Percentiles rank a stretch among this genome's conserved stretches.
phyloP scores from a whole-genome alignment of 2,888 invertebrate genomes.

The Andrena hattorfiana region DNA sequence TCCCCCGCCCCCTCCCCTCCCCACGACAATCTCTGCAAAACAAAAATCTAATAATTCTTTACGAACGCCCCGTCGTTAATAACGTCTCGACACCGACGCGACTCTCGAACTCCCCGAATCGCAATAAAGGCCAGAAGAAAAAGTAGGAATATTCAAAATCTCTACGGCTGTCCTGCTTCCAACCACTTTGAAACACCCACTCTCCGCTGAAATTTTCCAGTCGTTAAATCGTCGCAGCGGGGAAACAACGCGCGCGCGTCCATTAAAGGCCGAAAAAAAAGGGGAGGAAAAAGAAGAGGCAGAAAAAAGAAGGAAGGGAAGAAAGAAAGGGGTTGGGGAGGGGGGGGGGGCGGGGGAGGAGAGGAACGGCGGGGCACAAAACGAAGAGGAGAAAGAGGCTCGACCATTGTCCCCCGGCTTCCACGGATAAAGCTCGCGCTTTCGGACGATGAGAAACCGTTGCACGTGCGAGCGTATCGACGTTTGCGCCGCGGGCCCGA shows the following conservation, averaged over 20 bases:
- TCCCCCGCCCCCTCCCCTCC: neutral
- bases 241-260: slow-evolving; percentile 40
- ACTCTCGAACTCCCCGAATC: neutral
- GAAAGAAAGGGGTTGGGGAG: neutral
- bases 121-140: neutral
- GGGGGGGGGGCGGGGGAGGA: neutral
- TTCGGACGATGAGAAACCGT: slow-evolving; percentile 66
- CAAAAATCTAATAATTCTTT: slow-evolving; percentile 2
- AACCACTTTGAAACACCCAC: slow-evolving; percentile 20
- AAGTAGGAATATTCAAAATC: neutral
- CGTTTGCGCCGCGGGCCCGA: slow-evolving; percentile 60
- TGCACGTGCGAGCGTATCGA: slow-evolving; percentile 78
- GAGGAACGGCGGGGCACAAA: neutral
- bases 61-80: neutral
- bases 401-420: slow-evolving; percentile 57
- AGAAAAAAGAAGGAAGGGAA: neutral
- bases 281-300: neutral
- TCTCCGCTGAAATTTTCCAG: slow-evolving; percentile 35
- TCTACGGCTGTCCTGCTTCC: neutral
- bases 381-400: slow-evolving; percentile 22
- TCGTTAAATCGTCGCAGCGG: slow-evolving; percentile 49
- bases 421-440: slow-evolving; percentile 58
- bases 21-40: neutral
- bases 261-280: slow-evolving; percentile 39
- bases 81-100: neutral